Percentiles rank a stretch among this genome's conserved stretches.
These are phyloP conservation scores for Drosophila watanabei DNA, from an alignment of 1,140 invertebrate species.

Conservation along the genomic window DNA sequence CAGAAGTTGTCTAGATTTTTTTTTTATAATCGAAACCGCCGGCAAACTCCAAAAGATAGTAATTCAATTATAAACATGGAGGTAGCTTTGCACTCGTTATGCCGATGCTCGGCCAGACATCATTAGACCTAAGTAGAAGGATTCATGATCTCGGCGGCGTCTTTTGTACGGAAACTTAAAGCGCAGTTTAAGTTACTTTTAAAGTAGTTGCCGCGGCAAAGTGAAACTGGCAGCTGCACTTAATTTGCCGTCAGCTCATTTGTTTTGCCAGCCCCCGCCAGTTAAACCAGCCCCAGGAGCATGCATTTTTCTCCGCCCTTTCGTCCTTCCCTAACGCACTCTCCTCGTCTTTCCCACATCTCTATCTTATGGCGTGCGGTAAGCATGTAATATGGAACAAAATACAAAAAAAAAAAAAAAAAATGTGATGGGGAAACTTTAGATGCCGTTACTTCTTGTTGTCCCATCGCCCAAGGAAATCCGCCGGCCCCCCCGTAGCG, in stretches of 20 bases:
- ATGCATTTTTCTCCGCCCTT: slow-evolving; percentile 37
- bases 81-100: background rate
- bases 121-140: slow-evolving; percentile 39
- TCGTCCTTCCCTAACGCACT: slow-evolving; percentile 11
- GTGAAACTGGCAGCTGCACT: slow-evolving; percentile 78
- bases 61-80: background rate
- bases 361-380: slow-evolving; percentile 46
- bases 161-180: slow-evolving; percentile 68
- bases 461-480: slow-evolving; percentile 9
- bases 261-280: slow-evolving; percentile 44
- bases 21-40: background rate
- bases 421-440: slow-evolving; percentile 50
- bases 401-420: slow-evolving; percentile 27
- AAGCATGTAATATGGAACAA: slow-evolving; percentile 43
- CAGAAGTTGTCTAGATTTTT: too few species aligned
- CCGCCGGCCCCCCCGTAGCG: background rate
- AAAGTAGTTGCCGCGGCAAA: slow-evolving; percentile 68
- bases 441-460: slow-evolving; percentile 55
- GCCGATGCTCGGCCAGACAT: slow-evolving; percentile 31
- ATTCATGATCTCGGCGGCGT: slow-evolving; percentile 25
- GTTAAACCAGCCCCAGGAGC: slow-evolving; percentile 22
- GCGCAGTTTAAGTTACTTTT: slow-evolving; percentile 61
- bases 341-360: slow-evolving; percentile 15
- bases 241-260: slow-evolving; percentile 80
- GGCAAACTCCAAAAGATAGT: background rate